Base-by-base conservation (phyloP, 2,888 invertebrate species). In the Tiliacea citrago region DNA sequence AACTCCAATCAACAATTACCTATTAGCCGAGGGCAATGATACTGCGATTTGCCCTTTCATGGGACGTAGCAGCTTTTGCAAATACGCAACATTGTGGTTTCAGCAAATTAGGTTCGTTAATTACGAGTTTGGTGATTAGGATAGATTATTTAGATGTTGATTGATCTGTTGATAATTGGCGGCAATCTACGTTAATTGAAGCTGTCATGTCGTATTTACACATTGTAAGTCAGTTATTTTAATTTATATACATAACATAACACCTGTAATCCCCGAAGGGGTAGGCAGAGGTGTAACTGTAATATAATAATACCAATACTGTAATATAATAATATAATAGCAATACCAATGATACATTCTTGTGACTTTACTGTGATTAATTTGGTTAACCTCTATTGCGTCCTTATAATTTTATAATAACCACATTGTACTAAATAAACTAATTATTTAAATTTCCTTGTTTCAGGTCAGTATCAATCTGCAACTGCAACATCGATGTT, bases 1-100 rank as follows among this genome's bases (percentile, higher is more conserved):
- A 79, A 84, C 35, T 78, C 62, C 77, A 83, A 86, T 86, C 79
- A 82, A 71, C 75, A 76, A 83, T 82, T 77, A 79, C 82, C 84
- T 83, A 89, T 88, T 90, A 88, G 82, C 80, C 55, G 80, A 88
- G 88, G 88, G 88, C 88, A 90, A 89, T 87, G 72, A 83, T 88
- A 62, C 78, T 87, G 10, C 8, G 61, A 13, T 16, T 66, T 75
- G 91, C 88, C 91, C 89, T 90, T 89, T 90, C 60, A 75, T 67
- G 62, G 62, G 63, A 47, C 78, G 69, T 79, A 75, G 87, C 83
- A 76, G 77, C 76, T 76, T 88, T 79, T 85, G 88, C 78, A 84
- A 86, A 89, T 89, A 87, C 85, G 82, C 86, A 81, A 85, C 83
- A 74, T 73, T 57, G 29, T 58, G 68, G 68, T 83, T 79, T 60